These are phyloP conservation scores for Gobius niger DNA, from an alignment of 2,113 vertebrate genomes.

Conservation along the genomic window DNA sequence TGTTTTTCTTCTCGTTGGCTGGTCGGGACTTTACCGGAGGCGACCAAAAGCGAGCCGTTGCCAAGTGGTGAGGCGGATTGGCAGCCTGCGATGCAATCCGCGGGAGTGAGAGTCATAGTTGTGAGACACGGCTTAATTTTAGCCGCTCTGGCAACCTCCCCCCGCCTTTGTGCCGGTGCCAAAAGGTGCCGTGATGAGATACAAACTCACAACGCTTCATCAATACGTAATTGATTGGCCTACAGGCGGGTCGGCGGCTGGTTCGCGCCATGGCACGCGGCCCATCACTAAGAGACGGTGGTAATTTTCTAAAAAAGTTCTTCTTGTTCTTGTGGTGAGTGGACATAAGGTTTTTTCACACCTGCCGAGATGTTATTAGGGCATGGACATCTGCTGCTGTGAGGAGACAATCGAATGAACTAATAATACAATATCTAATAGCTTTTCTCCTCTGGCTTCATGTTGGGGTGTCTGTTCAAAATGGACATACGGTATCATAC, in stretches of 20 bases:
- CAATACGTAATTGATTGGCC: conserved; percentile 69
- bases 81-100: conserved; percentile 39
- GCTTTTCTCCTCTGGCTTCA: too few species aligned
- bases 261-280: conserved; percentile 54
- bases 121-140: conserved; percentile 58
- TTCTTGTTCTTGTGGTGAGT: not conserved
- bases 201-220: conserved; percentile 67
- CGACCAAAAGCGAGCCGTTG: conserved; percentile 37
- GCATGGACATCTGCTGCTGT: conserved; percentile 8
- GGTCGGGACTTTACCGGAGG: conserved; percentile 49
- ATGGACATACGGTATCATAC: too few species aligned
- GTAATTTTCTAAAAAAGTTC: conserved; percentile 39
- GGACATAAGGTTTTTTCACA: not conserved
- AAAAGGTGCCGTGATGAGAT: conserved; percentile 61
- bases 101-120: conserved; percentile 38
- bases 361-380: not conserved
- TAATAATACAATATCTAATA: too few species aligned
- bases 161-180: conserved; percentile 36
- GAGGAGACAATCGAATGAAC: not conserved
- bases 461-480: too few species aligned
- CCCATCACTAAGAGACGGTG: conserved; percentile 34
- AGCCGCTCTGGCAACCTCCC: conserved; percentile 52
- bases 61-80: conserved; percentile 52
- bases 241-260: conserved; percentile 52
- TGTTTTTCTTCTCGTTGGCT: conserved; percentile 57